phyloP scores from a whole-genome alignment of 2,797 vertebrate species.

The Sebastes taczanowskii region DNA sequence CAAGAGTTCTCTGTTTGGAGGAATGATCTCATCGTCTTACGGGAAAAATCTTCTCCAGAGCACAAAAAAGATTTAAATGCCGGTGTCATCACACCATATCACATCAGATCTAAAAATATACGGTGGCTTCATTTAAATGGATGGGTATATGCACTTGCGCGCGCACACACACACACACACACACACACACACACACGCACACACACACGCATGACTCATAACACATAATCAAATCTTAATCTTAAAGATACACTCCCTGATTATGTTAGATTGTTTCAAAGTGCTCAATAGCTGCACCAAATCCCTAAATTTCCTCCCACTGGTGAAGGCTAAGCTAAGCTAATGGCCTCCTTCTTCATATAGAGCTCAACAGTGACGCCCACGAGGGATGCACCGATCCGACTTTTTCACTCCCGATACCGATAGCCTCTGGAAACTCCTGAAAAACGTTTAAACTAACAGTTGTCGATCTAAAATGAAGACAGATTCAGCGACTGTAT shows the following conservation, averaged over 20 bases:
- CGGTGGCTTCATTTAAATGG: conserved; percentile 29
- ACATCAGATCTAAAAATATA: conserved; percentile 45
- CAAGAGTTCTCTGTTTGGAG: conserved; percentile 40
- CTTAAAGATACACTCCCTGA: conserved; percentile 22
- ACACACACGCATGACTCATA: conserved; percentile 33
- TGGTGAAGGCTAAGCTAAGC: not conserved
- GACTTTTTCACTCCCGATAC: too few species aligned
- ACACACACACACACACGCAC: not conserved
- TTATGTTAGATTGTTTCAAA: conserved; percentile 31
- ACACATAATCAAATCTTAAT: conserved; percentile 32
- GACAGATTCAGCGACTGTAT: too few species aligned
- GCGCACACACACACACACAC: not conserved
- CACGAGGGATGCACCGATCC: fast-evolving
- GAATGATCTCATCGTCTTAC: conserved; percentile 70
- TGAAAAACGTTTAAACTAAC: too few species aligned
- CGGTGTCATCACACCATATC: conserved; percentile 49
- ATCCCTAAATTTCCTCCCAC: not conserved
- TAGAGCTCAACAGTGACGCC: too few species aligned
- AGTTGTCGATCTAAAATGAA: too few species aligned
- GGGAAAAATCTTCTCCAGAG: conserved; percentile 34
- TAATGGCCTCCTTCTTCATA: not conserved
- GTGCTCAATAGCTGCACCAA: not conserved
- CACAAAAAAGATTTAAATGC: conserved; percentile 28
- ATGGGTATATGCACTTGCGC: not conserved
- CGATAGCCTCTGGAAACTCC: too few species aligned